phyloP scores from a whole-genome alignment of 53 echinoderm and acorn worm species.

The Echinarachnius parma region DNA sequence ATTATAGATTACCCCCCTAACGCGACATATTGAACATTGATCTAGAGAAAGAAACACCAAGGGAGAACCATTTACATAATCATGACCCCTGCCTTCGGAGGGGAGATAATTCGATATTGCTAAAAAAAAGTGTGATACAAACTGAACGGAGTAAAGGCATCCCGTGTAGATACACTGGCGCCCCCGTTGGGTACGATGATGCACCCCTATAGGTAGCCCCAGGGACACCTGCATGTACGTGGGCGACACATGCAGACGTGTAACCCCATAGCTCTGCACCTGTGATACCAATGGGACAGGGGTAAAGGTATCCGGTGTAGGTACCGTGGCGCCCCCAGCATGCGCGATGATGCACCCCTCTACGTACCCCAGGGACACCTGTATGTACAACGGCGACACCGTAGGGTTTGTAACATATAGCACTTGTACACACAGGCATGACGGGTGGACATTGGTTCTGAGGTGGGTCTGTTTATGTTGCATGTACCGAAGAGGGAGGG shows the following conservation, averaged over 20 bases:
- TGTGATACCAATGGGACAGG: too few species aligned
- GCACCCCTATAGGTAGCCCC: slow-evolving; percentile 38
- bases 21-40: slow-evolving; percentile 5
- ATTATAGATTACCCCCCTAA: slow-evolving; percentile 11
- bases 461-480: too few species aligned
- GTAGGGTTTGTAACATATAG: too few species aligned
- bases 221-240: not conserved
- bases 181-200: slow-evolving; percentile 12
- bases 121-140: slow-evolving; percentile 13
- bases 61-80: slow-evolving; percentile 32
- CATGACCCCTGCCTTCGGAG: slow-evolving; percentile 27
- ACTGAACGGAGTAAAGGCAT: not conserved
- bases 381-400: too few species aligned
- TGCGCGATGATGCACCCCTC: too few species aligned
- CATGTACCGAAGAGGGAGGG: too few species aligned
- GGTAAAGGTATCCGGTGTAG: too few species aligned
- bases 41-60: slow-evolving; percentile 7
- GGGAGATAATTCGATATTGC: slow-evolving; percentile 19
- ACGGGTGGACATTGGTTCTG: too few species aligned
- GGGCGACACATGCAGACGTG: not conserved
- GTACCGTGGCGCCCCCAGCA: too few species aligned
- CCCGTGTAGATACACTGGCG: slow-evolving; percentile 3
- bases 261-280: too few species aligned
- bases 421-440: too few species aligned
- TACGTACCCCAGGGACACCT: too few species aligned